A percentile compares a stretch with the other conserved stretches of the same genome.
Evolutionary conservation across 2,113 vertebrate species (phyloP).

Genomic region (Struthidea cinerea): DNA sequence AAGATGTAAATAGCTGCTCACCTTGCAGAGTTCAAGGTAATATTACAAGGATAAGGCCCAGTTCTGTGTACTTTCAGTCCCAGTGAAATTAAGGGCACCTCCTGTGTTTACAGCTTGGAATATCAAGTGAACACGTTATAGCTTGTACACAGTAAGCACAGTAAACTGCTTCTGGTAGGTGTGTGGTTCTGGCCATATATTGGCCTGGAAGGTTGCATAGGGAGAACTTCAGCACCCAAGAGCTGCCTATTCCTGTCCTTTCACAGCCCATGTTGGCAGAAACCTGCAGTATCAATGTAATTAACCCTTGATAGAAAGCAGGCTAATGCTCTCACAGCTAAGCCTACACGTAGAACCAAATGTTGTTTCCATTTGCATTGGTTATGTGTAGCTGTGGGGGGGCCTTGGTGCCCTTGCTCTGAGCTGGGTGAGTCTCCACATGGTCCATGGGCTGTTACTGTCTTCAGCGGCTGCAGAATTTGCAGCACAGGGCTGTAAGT

Average conservation of each 20-base stretch:
- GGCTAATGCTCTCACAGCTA: neutral
- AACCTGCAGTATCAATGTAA: neutral
- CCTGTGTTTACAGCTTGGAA: neutral
- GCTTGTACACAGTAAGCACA: neutral
- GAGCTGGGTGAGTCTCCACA: neutral
- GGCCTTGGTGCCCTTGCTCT: neutral
- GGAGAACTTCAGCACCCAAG: neutral
- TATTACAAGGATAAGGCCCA: neutral
- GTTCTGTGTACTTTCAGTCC: neutral
- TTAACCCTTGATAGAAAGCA: neutral
- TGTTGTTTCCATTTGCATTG: neutral
- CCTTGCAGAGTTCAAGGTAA: conserved; percentile 7
- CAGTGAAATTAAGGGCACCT: neutral
- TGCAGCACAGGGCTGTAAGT: neutral
- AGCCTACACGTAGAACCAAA: neutral
- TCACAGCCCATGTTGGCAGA: neutral
- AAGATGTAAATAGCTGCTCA: neutral
- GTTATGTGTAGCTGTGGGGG: neutral
- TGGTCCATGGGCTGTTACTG: neutral
- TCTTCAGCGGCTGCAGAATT: neutral
- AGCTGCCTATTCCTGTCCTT: neutral
- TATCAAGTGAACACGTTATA: neutral
- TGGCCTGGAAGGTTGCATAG: neutral
- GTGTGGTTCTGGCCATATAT: neutral
- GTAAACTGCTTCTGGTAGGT: neutral